Conservation (phyloP, 2,113 vertebrate species). For the Hyaena hyaena region DNA sequence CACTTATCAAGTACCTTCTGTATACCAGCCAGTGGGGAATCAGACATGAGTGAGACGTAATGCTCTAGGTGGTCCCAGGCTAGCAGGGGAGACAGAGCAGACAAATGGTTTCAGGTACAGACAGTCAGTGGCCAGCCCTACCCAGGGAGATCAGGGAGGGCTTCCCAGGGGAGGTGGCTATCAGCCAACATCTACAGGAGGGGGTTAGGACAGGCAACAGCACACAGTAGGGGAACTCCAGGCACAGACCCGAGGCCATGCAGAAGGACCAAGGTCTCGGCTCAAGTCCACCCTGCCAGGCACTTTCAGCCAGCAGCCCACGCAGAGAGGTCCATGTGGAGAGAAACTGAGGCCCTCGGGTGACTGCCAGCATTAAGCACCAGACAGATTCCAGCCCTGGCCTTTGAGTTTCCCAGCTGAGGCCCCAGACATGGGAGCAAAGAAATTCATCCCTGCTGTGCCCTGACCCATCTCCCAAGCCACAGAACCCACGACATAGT, state of each 20-base stretch:
- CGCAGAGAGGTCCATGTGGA: accelerated
- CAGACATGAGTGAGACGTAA: not conserved
- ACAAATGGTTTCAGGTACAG: not conserved
- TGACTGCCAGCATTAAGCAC: not conserved
- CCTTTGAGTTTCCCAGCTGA: not conserved
- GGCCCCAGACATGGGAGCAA: not conserved
- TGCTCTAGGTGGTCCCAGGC: not conserved
- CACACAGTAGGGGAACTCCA: not conserved
- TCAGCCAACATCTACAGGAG: not conserved
- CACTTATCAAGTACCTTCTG: not conserved
- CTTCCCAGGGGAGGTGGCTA: not conserved
- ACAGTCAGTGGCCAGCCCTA: not conserved
- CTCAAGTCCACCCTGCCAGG: not conserved
- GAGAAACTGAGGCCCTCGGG: not conserved
- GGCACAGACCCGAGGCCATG: not conserved
- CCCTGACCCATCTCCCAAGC: not conserved
- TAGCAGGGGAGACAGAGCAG: not conserved
- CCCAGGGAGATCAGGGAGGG: not conserved
- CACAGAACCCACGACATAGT: not conserved
- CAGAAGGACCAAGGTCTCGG: not conserved
- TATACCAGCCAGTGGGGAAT: not conserved
- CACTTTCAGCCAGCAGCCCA: not conserved
- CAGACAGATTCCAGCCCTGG: not conserved
- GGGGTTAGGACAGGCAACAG: not conserved
- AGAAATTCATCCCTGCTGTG: not conserved